Evolutionary conservation across 2,113 vertebrate genomes (phyloP).

Genomic region (Clupea harengus): DNA sequence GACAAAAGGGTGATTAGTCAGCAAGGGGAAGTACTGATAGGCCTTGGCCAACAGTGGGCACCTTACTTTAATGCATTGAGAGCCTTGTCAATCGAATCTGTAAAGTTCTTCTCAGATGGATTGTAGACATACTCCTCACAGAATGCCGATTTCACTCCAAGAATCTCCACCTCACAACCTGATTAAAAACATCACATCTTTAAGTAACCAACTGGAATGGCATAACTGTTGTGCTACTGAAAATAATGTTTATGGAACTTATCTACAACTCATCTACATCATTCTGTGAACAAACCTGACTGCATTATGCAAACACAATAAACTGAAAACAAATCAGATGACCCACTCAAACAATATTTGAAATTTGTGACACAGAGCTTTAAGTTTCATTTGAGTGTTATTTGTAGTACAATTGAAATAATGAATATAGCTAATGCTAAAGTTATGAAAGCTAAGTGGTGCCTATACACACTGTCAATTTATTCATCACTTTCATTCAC

Average conservation of each 20-base stretch:
- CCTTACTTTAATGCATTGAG: conserved; percentile 79
- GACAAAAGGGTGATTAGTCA: neutral
- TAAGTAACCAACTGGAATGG: neutral
- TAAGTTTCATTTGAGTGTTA: neutral
- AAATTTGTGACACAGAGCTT: neutral
- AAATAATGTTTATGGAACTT: neutral
- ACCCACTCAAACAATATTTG: neutral
- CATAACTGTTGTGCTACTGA: no score
- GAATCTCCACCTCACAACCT: conserved; percentile 95
- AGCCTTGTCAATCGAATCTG: conserved; percentile 74
- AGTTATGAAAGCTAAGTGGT: neutral
- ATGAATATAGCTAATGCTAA: neutral
- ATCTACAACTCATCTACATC: neutral
- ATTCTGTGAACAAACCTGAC: neutral
- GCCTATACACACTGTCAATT: no score
- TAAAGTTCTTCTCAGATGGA: conserved; percentile 80
- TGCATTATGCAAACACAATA: neutral
- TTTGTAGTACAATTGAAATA: neutral
- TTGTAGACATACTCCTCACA: conserved; percentile 83
- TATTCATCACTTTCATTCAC: no score
- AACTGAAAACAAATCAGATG: neutral
- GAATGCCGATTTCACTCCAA: conserved; percentile 79
- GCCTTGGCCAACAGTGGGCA: neutral
- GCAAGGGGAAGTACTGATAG: neutral
- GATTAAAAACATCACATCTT: conserved; percentile 29